A percentile compares a stretch with the other conserved stretches of the same genome.
Conservation (phyloP, 2,113 vertebrate genomes). For the Marcusenius ussheri region DNA sequence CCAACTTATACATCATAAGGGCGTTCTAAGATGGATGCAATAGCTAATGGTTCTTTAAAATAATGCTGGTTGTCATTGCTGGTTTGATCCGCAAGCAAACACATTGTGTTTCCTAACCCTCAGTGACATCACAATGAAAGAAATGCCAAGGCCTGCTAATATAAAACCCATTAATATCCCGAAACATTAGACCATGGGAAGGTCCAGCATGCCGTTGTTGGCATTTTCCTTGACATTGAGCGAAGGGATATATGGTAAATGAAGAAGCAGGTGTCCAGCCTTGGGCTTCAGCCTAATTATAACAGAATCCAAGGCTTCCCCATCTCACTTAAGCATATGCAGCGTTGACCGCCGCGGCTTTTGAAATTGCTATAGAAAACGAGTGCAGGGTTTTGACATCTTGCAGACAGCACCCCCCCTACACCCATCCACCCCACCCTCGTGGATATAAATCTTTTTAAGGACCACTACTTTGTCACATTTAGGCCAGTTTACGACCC, state of each 20-base stretch:
- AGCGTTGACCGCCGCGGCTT: not conserved
- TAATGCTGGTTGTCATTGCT: not conserved
- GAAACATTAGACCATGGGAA: not conserved
- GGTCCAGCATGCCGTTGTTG: not conserved
- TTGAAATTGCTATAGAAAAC: not conserved
- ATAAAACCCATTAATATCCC: not conserved
- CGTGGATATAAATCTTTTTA: not conserved
- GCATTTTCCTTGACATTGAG: not conserved
- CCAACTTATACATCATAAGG: not conserved
- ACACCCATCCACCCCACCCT: not conserved
- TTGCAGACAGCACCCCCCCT: not conserved
- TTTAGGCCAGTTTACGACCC: not conserved
- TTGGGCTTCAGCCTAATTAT: not conserved
- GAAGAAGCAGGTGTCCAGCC: conserved; percentile 14
- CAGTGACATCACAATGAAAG: not conserved
- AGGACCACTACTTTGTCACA: not conserved
- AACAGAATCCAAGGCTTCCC: not conserved
- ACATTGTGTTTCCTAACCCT: not conserved
- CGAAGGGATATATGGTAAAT: not conserved
- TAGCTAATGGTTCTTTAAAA: not conserved
- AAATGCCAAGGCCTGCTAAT: not conserved
- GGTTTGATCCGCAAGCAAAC: not conserved
- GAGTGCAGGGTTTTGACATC: not conserved
- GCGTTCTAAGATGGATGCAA: not conserved
- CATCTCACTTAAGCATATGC: not conserved